Percentiles rank a stretch among this genome's conserved stretches.
Conservation (phyloP, 2,797 vertebrate genomes). For the Aratinga solstitialis region DNA sequence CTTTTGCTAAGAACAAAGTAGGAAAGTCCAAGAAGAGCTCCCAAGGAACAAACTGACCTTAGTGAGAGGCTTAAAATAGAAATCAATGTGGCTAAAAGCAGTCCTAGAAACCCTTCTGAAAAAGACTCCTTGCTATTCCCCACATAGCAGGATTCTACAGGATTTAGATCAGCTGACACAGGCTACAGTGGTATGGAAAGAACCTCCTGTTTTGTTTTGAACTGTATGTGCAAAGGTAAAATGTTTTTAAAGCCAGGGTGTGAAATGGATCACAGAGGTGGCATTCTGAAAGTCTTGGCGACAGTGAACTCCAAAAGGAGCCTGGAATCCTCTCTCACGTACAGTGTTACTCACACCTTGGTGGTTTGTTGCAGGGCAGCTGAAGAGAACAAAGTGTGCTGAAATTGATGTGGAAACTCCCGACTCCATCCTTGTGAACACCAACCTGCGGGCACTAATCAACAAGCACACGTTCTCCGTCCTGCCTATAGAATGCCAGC, state of each 20-base stretch:
- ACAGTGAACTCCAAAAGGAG: not conserved
- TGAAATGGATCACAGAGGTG: no score
- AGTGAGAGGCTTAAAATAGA: not conserved
- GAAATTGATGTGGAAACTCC: conserved; percentile 98
- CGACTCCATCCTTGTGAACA: conserved; percentile 97
- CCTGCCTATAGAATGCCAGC: conserved; percentile 89
- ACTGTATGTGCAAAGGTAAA: not conserved
- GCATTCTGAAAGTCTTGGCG: not conserved
- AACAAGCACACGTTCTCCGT: conserved; percentile 96
- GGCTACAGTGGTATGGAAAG: not conserved
- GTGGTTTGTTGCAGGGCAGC: conserved; percentile 82
- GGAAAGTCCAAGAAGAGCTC: not conserved
- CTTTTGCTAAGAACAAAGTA: not conserved
- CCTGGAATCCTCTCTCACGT: not conserved
- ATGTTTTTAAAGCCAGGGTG: not conserved
- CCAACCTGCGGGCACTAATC: conserved; percentile 94
- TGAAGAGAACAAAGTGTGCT: conserved; percentile 89
- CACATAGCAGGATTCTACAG: not conserved
- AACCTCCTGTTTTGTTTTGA: no score
- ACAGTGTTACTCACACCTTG: not conserved
- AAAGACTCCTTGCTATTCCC: not conserved
- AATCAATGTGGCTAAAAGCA: not conserved
- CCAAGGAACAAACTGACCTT: not conserved
- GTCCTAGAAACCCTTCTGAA: not conserved
- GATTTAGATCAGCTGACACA: not conserved